phyloP scores from a whole-genome alignment of 2,113 vertebrate genomes.

The Caranx ignobilis region DNA sequence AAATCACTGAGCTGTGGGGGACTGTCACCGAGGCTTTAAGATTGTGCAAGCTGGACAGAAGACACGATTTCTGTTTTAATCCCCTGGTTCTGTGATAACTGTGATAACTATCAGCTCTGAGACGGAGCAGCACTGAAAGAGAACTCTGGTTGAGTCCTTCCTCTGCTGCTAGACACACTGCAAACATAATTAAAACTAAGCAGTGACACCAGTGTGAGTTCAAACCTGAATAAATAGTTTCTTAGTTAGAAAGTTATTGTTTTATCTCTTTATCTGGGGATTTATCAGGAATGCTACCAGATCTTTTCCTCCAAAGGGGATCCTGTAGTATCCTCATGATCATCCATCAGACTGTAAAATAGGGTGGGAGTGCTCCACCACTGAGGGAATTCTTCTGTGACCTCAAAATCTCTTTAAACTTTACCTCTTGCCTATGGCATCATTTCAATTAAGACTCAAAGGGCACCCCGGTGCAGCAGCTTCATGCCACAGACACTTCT shows the following conservation, averaged over 20 bases:
- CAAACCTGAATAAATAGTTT: not conserved
- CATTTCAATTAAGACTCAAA: slow-evolving; percentile 56
- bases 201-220: not conserved
- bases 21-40: slow-evolving; percentile 41
- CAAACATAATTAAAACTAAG: not conserved
- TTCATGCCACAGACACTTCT: slow-evolving; percentile 2
- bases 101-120: slow-evolving; percentile 20
- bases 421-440: slow-evolving; percentile 37
- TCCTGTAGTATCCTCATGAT: not conserved
- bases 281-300: not conserved
- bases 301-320: not conserved
- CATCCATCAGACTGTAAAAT: not conserved
- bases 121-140: slow-evolving; percentile 1
- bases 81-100: slow-evolving; percentile 27
- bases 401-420: slow-evolving; percentile 44
- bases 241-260: not conserved
- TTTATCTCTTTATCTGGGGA: not conserved
- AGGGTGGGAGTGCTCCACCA: not conserved
- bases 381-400: slow-evolving; percentile 32
- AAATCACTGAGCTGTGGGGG: slow-evolving; percentile 15
- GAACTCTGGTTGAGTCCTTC: not conserved
- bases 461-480: slow-evolving; percentile 37
- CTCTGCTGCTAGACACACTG: not conserved
- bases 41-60: slow-evolving; percentile 33
- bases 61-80: slow-evolving; percentile 44